Conservation (phyloP, 2,797 vertebrate genomes). For the Steatocranus sp. region DNA sequence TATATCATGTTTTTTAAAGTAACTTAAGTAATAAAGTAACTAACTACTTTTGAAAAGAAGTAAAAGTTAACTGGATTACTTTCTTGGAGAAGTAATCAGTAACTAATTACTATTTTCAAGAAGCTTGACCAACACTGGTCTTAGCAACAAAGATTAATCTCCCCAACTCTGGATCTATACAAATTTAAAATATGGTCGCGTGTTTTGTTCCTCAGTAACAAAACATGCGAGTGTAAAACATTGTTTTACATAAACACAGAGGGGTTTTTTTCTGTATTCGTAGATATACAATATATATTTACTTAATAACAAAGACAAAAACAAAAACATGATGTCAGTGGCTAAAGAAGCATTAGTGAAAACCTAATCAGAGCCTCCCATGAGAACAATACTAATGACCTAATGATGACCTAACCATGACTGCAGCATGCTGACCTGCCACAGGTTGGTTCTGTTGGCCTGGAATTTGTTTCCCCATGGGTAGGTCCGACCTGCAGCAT, state of each 20-base stretch:
- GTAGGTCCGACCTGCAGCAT: slow-evolving; percentile 80
- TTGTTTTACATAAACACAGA: background rate
- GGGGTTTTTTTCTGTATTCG: background rate
- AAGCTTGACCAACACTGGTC: background rate
- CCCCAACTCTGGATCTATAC: rapidly evolving
- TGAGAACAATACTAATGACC: background rate
- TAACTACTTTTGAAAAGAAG: background rate
- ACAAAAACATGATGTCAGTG: background rate
- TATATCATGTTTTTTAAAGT: background rate
- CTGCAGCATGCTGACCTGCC: slow-evolving; percentile 79
- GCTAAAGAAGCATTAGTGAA: background rate
- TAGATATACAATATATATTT: background rate
- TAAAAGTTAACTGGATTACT: rapidly evolving
- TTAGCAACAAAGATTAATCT: background rate
- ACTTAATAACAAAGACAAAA: background rate
- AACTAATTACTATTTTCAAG: background rate
- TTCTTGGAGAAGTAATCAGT: background rate
- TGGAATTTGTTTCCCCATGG: slow-evolving; percentile 95
- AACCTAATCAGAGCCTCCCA: background rate
- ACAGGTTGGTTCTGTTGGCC: slow-evolving; percentile 88
- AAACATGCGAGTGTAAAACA: background rate
- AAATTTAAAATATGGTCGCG: background rate
- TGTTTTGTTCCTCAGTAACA: background rate
- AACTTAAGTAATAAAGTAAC: background rate
- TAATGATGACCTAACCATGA: background rate